Evolutionary conservation across 2,113 vertebrate species (phyloP).

Genomic region (Hemichromis elongatus): DNA sequence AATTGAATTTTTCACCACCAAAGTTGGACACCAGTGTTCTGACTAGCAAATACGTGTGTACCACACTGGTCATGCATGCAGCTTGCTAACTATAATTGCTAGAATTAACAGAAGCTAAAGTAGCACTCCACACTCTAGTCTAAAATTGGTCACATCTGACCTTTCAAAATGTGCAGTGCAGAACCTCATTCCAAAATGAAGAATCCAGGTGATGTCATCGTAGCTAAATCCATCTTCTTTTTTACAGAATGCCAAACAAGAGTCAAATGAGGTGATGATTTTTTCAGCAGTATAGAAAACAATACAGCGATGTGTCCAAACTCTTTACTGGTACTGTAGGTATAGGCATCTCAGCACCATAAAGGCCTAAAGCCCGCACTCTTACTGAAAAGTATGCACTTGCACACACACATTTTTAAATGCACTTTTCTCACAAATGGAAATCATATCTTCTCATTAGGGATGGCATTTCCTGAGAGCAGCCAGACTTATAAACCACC

Average conservation of each 20-base stretch:
- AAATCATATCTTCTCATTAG: conserved; percentile 24
- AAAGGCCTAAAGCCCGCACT: not conserved
- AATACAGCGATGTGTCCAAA: not conserved
- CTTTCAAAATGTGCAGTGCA: too few relatives aligned
- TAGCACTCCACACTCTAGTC: not conserved
- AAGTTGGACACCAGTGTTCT: not conserved
- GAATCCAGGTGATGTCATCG: not conserved
- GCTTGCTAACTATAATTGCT: not conserved
- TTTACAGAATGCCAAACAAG: not conserved
- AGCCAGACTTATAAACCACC: not conserved
- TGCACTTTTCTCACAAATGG: not conserved
- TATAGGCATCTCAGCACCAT: not conserved
- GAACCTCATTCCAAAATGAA: not conserved
- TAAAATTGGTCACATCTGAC: not conserved
- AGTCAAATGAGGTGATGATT: not conserved
- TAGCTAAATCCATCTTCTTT: not conserved
- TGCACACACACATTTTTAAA: not conserved
- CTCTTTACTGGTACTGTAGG: not conserved
- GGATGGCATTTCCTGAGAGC: not conserved
- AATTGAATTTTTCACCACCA: not conserved
- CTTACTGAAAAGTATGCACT: not conserved
- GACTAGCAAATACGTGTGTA: not conserved
- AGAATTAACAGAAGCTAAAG: not conserved
- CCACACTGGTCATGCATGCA: not conserved
- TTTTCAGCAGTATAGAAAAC: not conserved